These are phyloP conservation scores for Gephyroberyx darwinii DNA, from an alignment of 2,797 vertebrate species.

Conservation along the genomic window DNA sequence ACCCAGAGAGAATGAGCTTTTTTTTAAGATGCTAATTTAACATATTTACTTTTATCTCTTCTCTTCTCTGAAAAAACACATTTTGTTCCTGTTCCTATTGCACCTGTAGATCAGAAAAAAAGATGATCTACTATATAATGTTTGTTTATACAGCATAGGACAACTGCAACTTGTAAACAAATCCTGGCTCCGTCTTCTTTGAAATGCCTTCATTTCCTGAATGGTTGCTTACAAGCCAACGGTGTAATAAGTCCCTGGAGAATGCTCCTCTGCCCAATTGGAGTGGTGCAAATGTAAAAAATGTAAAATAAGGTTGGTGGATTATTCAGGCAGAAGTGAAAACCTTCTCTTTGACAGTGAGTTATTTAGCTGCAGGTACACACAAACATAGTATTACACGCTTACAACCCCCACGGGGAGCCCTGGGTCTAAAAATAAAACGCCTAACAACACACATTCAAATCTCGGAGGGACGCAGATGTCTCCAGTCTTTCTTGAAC, in stretches of 20 bases:
- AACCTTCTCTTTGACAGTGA: slow-evolving; percentile 80
- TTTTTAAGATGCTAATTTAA: no score
- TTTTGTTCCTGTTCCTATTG: background rate
- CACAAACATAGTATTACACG: slow-evolving; percentile 81
- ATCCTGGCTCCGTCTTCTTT: slow-evolving; percentile 66
- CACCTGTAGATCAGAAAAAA: slow-evolving; percentile 40
- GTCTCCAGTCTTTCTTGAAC: slow-evolving; percentile 81
- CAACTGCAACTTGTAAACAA: slow-evolving; percentile 67
- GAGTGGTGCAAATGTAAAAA: slow-evolving; percentile 58
- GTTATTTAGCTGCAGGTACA: slow-evolving; percentile 82
- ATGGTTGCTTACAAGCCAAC: slow-evolving; percentile 68
- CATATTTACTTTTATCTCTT: no score
- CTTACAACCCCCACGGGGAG: slow-evolving; percentile 83
- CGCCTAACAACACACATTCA: slow-evolving; percentile 82
- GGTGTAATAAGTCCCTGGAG: slow-evolving; percentile 68
- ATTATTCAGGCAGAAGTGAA: slow-evolving; percentile 75
- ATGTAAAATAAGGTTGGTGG: slow-evolving; percentile 69
- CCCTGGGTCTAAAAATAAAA: slow-evolving; percentile 84
- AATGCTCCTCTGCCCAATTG: slow-evolving; percentile 57
- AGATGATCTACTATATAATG: slow-evolving; percentile 29
- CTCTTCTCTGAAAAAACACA: no score
- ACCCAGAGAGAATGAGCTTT: background rate
- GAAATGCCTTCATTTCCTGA: slow-evolving; percentile 70
- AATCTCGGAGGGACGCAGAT: slow-evolving; percentile 83
- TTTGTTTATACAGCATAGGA: slow-evolving; percentile 60